Conservation (phyloP, 2,113 vertebrate species). For the Gallinago media region DNA sequence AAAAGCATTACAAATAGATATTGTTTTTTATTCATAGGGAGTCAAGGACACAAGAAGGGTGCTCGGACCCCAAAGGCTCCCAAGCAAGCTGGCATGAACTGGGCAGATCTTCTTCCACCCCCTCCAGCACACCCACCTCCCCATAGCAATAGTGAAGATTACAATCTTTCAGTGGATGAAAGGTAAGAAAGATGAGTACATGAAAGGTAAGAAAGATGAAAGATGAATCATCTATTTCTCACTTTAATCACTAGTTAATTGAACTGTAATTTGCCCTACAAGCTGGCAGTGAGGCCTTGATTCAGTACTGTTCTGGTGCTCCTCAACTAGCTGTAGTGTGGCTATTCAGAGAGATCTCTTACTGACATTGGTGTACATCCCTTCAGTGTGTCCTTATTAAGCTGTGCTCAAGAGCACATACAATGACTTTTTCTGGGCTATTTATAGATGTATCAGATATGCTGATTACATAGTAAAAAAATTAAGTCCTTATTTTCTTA, state of each 20-base stretch:
- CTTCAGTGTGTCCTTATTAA: background rate
- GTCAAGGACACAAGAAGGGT: constrained; percentile 97
- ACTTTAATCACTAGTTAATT: background rate
- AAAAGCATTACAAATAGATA: background rate
- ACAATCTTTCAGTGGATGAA: constrained; percentile 87
- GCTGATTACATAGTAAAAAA: background rate
- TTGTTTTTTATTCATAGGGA: constrained; percentile 80
- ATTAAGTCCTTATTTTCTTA: constrained; percentile 52
- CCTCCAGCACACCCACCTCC: constrained; percentile 94
- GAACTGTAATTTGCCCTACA: background rate
- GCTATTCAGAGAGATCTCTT: background rate
- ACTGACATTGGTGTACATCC: background rate
- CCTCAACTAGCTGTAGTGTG: background rate
- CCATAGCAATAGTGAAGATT: constrained; percentile 88
- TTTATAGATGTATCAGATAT: background rate
- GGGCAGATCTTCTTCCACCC: constrained; percentile 95
- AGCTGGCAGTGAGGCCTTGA: background rate
- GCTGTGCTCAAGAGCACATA: background rate
- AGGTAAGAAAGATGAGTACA: constrained; percentile 80
- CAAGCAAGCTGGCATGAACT: constrained; percentile 96
- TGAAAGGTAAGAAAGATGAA: constrained; percentile 83
- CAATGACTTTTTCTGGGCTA: background rate
- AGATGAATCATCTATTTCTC: background rate
- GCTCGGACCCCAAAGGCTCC: constrained; percentile 90
- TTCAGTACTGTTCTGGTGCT: background rate